phyloP scores from a whole-genome alignment of 2,797 vertebrate genomes.

The Helarctos malayanus region DNA sequence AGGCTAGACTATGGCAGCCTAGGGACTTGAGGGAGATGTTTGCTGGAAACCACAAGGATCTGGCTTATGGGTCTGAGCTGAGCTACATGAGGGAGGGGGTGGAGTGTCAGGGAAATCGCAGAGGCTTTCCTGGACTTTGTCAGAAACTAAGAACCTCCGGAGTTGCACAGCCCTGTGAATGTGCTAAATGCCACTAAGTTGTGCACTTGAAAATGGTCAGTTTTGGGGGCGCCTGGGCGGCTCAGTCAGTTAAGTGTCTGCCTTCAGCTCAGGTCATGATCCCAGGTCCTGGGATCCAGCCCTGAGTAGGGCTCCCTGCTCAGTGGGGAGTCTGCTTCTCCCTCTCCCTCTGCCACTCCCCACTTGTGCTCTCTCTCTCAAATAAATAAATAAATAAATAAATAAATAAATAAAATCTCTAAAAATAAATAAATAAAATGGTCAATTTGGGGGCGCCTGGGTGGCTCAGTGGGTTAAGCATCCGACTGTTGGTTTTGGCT shows the following conservation, averaged over 20 bases:
- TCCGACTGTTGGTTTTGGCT: background rate
- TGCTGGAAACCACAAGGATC: background rate
- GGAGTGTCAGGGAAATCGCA: background rate
- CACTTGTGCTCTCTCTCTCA: background rate
- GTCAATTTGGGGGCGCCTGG: background rate
- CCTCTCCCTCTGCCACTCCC: background rate
- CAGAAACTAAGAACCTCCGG: background rate
- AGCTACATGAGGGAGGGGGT: background rate
- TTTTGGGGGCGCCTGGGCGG: background rate
- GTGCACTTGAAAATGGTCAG: background rate
- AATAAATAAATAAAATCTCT: background rate
- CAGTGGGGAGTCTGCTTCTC: no score
- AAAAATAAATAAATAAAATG: background rate
- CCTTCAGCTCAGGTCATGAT: no score
- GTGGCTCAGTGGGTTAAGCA: background rate
- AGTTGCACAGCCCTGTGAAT: background rate
- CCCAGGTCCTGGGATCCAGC: no score
- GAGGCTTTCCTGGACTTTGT: slow-evolving; percentile 7
- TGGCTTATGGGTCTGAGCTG: background rate
- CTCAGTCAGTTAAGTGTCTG: no score
- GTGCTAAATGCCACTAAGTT: background rate
- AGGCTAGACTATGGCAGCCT: background rate
- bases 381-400: background rate
- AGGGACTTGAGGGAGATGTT: background rate
- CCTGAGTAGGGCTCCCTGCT: no score